phyloP scores from a whole-genome alignment of 2,113 vertebrate genomes.

The Bostrychus sinensis region DNA sequence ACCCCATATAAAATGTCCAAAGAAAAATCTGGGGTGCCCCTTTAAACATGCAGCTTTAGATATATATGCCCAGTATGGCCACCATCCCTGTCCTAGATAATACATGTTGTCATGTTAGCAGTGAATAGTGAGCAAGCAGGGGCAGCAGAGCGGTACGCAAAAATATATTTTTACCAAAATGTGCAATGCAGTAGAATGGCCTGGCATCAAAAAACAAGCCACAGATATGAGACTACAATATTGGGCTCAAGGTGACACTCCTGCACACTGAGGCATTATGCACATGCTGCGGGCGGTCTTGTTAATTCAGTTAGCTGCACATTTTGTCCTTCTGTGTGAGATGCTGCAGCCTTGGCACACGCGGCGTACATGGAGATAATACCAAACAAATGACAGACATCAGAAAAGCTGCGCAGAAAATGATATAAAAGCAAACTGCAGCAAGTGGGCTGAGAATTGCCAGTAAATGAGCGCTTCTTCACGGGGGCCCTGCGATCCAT shows the following conservation, averaged over 20 bases:
- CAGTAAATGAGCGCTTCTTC: constrained; percentile 25
- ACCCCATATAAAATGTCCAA: too few species aligned
- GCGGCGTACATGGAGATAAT: constrained; percentile 19
- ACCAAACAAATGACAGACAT: constrained; percentile 18
- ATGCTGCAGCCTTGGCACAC: constrained; percentile 7
- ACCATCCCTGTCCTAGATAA: too few species aligned
- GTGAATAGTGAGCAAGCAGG: constrained; percentile 41
- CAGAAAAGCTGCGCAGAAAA: constrained; percentile 25
- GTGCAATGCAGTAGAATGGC: not conserved
- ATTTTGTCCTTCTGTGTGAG: not conserved
- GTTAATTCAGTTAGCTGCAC: not conserved
- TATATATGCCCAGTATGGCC: too few species aligned
- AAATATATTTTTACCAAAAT: too few species aligned
- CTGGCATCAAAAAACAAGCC: constrained; percentile 12
- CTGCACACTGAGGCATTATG: not conserved
- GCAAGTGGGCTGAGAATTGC: constrained; percentile 31
- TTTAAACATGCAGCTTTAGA: too few species aligned
- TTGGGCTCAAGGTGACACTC: constrained; percentile 43
- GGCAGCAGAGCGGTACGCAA: constrained; percentile 68
- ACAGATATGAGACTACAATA: constrained; percentile 13
- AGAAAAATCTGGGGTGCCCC: too few species aligned
- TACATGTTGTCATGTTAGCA: too few species aligned
- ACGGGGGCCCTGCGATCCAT: constrained; percentile 27
- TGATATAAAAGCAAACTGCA: constrained; percentile 23
- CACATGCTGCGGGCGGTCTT: not conserved